Percentiles rank a stretch among this genome's conserved stretches.
Evolutionary conservation across 2,888 invertebrate genomes (phyloP).

Genomic region (Physocephala rufipes): DNA sequence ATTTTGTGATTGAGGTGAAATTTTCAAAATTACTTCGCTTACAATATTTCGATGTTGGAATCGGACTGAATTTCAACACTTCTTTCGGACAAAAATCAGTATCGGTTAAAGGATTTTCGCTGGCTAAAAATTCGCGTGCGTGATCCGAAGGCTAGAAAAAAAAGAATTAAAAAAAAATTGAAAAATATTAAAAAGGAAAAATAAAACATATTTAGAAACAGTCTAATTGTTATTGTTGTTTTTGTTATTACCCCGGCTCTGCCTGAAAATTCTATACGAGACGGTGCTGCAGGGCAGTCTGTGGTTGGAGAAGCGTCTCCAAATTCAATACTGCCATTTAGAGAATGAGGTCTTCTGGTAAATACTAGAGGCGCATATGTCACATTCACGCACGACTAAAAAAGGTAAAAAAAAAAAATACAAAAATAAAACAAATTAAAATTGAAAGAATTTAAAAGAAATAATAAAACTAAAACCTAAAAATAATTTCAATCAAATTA

Average conservation of each 20-base stretch:
- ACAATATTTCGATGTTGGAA: slow-evolving; percentile 64
- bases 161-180: background rate
- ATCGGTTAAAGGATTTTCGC: slow-evolving; percentile 59
- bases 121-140: slow-evolving; percentile 59
- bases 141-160: slow-evolving; percentile 59
- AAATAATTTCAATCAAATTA: no score
- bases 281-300: slow-evolving; percentile 57
- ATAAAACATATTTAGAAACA: background rate
- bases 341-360: slow-evolving; percentile 62
- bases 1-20: slow-evolving; percentile 63
- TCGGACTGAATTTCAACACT: slow-evolving; percentile 64
- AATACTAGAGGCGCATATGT: slow-evolving; percentile 63
- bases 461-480: no score
- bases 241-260: slow-evolving; percentile 60
- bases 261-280: slow-evolving; percentile 57
- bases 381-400: slow-evolving; percentile 61
- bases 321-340: slow-evolving; percentile 60
- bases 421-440: background rate
- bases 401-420: background rate
- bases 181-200: background rate
- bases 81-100: slow-evolving; percentile 64
- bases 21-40: slow-evolving; percentile 63
- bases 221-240: background rate
- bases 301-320: slow-evolving; percentile 55
- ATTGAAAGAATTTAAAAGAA: no score